Percentiles rank a stretch among this genome's conserved stretches.
Evolutionary conservation across 1,140 invertebrate genomes (phyloP).

Genomic region (Drosophila jambulina): DNA sequence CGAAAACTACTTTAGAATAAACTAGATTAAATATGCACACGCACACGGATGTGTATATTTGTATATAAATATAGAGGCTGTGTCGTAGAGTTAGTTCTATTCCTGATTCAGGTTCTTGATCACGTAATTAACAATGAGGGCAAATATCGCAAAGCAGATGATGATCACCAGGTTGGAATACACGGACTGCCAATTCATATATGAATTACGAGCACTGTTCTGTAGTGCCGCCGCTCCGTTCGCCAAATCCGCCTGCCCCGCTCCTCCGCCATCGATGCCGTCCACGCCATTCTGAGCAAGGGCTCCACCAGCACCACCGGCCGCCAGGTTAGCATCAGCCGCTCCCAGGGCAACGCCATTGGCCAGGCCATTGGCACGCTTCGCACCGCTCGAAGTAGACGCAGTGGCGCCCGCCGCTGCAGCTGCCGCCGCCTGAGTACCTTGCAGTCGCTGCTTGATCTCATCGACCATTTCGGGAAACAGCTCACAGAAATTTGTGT

Average conservation of each 20-base stretch:
- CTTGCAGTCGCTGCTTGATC: conserved; percentile 69
- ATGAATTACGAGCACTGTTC: conserved; percentile 71
- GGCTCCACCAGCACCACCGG: conserved; percentile 7
- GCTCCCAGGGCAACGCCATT: conserved; percentile 33
- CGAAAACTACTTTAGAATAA: conserved; percentile 64
- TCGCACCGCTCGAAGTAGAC: conserved; percentile 32
- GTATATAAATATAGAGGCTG: conserved; percentile 70
- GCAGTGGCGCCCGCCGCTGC: conserved; percentile 3
- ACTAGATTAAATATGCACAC: conserved; percentile 70
- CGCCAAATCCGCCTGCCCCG: conserved; percentile 29
- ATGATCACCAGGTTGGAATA: conserved; percentile 83
- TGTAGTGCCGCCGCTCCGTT: conserved; percentile 48
- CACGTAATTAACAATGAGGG: conserved; percentile 84
- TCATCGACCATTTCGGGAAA: conserved; percentile 81
- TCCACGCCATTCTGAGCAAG: conserved; percentile 43
- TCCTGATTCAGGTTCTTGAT: conserved; percentile 85
- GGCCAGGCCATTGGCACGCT: conserved; percentile 47
- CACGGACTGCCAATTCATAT: conserved; percentile 83
- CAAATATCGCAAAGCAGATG: conserved; percentile 84
- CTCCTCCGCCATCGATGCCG: conserved; percentile 45
- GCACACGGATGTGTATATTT: conserved; percentile 50
- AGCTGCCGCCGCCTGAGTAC: conserved; percentile 44
- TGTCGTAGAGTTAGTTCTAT: conserved; percentile 70
- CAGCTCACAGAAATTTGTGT: conserved; percentile 91
- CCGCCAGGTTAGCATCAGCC: conserved; percentile 9